Percentiles rank a stretch among this genome's conserved stretches.
phyloP scores from a whole-genome alignment of 2,113 vertebrate species.

The Cavia porcellus region DNA sequence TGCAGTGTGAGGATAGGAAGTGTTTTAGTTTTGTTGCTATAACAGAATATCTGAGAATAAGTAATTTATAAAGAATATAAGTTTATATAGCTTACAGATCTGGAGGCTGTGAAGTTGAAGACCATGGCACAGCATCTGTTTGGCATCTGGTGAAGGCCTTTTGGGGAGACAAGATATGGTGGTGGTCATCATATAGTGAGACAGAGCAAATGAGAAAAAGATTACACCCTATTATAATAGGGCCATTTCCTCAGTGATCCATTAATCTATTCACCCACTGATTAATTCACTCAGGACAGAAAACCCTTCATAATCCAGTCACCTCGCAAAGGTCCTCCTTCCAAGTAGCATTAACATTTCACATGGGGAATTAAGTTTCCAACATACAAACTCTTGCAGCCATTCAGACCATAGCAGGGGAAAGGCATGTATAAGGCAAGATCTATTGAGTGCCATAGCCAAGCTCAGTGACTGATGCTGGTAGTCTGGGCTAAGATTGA shows the following conservation, averaged over 20 bases:
- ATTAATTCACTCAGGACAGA: not conserved
- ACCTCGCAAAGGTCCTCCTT: not conserved
- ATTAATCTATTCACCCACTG: not conserved
- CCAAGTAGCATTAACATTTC: not conserved
- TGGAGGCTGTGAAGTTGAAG: not conserved
- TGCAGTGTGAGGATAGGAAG: accelerated
- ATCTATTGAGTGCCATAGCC: not conserved
- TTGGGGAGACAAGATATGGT: not conserved
- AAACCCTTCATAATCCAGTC: not conserved
- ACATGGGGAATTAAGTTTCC: not conserved
- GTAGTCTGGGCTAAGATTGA: not conserved
- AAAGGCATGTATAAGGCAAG: accelerated
- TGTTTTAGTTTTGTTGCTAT: not conserved
- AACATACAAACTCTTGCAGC: not conserved
- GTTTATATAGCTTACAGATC: not conserved
- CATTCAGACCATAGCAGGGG: not conserved
- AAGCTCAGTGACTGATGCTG: not conserved
- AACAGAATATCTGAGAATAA: not conserved
- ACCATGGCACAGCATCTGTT: too few relatives aligned
- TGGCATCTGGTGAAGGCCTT: not conserved
- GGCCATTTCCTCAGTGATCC: too few relatives aligned
- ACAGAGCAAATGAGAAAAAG: not conserved
- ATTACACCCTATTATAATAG: not conserved
- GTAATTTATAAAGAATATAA: not conserved
- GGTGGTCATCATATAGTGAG: not conserved